Base-by-base conservation (phyloP, 2,797 vertebrate species). In the Enteromius trimaculatus region DNA sequence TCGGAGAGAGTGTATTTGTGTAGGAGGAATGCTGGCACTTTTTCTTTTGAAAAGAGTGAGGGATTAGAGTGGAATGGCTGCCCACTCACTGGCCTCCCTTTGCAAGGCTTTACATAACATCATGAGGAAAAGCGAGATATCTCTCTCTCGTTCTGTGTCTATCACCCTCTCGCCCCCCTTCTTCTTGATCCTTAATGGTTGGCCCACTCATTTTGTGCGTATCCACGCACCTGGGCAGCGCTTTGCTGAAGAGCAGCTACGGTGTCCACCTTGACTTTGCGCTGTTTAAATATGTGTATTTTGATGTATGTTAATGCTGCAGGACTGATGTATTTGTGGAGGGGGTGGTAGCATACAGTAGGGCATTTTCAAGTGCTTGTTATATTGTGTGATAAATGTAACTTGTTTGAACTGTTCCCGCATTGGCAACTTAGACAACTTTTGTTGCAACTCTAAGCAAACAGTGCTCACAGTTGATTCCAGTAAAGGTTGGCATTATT, bases 21-120 rank as follows among this genome's bases (percentile, higher is more conserved):
- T 88, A 85, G 86, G 88, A 85, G 89, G 87, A 83, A 82, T 83
- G 55, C 44, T 82, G 80, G 37, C 55, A 29, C 75, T 79, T 65
- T 76, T 39, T 83, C 77, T 84, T 72, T 65, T 82, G 79, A 84
- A 88, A 86, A 77, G 71, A 82, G 75, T 42, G 85, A 83, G 85
- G 84, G 85, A 88, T 89, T 85, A 84, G 81, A 78, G 83, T 86
- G 85, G 84, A 79, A 86, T 77, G 77, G 76, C 88, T 86, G 80
- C 86, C 86, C 87, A 89, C 87, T 87, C 84, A 77, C 79, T 74
- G 69, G 85, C 81, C 79, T 86, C 82, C 71, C 69, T 83, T 87
- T 86, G 68, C 79, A 85, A 49, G 82, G 83, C 65, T 78, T 89
- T 89, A 88, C 81, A 88, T 89, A 86, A 89, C 79, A 81, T 79